Percentiles rank a stretch among this genome's conserved stretches.
Conservation (phyloP, 2,113 vertebrate species). For the Colinus virginianus region DNA sequence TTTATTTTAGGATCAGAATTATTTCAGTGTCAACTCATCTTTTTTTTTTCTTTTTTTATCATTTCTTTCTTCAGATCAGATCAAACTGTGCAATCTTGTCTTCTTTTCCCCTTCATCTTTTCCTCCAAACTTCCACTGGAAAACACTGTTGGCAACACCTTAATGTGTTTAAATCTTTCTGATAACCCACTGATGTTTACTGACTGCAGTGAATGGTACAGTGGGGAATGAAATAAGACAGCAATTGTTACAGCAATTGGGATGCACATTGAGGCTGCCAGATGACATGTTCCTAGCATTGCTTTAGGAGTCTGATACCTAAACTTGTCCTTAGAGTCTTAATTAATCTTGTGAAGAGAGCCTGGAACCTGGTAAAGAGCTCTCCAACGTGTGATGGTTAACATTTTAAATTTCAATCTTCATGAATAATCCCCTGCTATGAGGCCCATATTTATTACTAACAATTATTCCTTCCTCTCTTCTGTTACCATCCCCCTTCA, state of each 20-base stretch:
- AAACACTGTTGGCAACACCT: not conserved
- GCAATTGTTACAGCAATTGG: not conserved
- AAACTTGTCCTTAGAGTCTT: not conserved
- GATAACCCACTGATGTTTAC: not conserved
- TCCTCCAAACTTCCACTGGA: not conserved
- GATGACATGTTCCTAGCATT: not conserved
- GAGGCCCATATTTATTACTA: not conserved
- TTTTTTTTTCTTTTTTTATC: not conserved
- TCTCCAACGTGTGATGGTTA: not conserved
- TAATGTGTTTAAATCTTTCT: not conserved
- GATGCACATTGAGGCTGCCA: not conserved
- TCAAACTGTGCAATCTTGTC: not conserved
- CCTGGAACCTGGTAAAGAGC: not conserved
- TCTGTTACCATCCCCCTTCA: not conserved
- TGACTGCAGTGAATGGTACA: not conserved
- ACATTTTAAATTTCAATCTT: not conserved
- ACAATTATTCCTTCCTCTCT: not conserved
- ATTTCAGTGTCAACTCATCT: not conserved
- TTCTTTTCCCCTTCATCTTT: not conserved
- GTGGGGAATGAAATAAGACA: not conserved
- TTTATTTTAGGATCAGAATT: not conserved
- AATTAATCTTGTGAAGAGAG: not conserved
- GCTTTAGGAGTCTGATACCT: not conserved
- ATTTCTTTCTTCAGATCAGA: not conserved
- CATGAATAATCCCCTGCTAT: not conserved